Conservation (phyloP, 2,888 invertebrate species). For the Xestia sexstrigata region DNA sequence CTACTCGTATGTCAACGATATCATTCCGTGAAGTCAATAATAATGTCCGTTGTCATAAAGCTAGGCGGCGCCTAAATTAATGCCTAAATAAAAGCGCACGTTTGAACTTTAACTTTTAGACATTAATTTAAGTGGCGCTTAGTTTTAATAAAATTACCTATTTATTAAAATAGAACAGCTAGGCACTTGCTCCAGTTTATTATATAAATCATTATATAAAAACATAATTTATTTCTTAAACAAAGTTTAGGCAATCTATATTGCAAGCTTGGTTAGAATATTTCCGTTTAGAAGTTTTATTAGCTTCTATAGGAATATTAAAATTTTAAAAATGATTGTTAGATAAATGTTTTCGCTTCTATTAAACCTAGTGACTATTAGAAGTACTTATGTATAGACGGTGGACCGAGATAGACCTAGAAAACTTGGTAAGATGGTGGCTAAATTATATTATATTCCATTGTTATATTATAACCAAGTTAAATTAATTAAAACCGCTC, state of each 20-base stretch:
- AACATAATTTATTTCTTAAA: slow-evolving; percentile 38
- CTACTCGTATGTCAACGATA: slow-evolving; percentile 8
- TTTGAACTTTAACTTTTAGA: neutral
- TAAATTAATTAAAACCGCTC: neutral
- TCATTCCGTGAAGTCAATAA: slow-evolving; percentile 35
- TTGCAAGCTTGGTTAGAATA: slow-evolving; percentile 29
- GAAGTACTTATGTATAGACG: slow-evolving; percentile 6
- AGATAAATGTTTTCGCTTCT: slow-evolving; percentile 11
- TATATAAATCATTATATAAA: slow-evolving; percentile 15
- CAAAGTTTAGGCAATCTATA: slow-evolving; percentile 5
- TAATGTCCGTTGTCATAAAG: slow-evolving; percentile 5
- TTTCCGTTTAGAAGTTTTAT: slow-evolving; percentile 22
- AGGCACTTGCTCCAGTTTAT: slow-evolving; percentile 37
- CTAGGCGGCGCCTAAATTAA: neutral
- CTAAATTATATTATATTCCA: no score
- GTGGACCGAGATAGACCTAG: neutral
- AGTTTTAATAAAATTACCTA: neutral
- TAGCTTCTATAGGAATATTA: slow-evolving; percentile 25
- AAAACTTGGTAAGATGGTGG: no score
- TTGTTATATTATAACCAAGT: no score
- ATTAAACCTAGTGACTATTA: slow-evolving; percentile 11
- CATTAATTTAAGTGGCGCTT: neutral
- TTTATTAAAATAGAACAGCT: slow-evolving; percentile 45
- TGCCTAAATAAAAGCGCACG: neutral
- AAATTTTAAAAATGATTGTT: slow-evolving; percentile 4